Evolutionary conservation across 2,113 vertebrate species (phyloP), one percentile per base, ranked within the genome.

Genomic region (Vombatus ursinus): DNA sequence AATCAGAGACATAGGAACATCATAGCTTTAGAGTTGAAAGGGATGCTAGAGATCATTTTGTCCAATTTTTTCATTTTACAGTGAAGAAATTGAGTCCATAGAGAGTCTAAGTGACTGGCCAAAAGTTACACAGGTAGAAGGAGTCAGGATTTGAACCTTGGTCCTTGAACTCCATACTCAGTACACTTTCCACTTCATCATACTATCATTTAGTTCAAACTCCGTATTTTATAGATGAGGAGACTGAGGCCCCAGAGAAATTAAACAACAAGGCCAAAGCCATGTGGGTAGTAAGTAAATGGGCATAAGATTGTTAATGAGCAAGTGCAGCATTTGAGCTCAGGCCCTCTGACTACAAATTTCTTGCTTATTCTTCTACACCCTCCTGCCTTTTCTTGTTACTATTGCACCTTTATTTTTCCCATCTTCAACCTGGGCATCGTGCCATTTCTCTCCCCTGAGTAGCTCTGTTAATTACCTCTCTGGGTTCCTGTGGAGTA

Each of bases 401-500:
- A n/a, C 24, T 6, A 48, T 28, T 7, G 6, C 68, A 61, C 57
- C 97, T 96, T 68, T 90, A 51, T 68, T 51, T 95, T 26, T 28
- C 91, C 50, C n/a, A 95, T 89, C 50, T 96, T 68, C 31, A 31
- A 26, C 2, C 8, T 77, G 91, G 95, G 37, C 53, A 50, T 25
- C 12, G 14, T n/a, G 89, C 61, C 23, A 5, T 54, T 92, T 89
- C 49, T 89, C 84, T 68, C 93, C 89, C 57, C 12, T 2, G 44
- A 93, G 68, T 91, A 90, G 92, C 94, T 94, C 92, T 24, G 24
- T 9, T 94, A 68, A 95, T 57, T 22, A 92, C 23, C 37, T 19
- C 52, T 48, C 89, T 8, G 84, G 26, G 95, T 96, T 98, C 97
- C 49, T 96, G 95, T 94, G 93, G 95, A 97, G 94, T 49, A 22